Evolutionary conservation across 2,113 vertebrate species (phyloP).

Genomic region (Ochotona princeps): DNA sequence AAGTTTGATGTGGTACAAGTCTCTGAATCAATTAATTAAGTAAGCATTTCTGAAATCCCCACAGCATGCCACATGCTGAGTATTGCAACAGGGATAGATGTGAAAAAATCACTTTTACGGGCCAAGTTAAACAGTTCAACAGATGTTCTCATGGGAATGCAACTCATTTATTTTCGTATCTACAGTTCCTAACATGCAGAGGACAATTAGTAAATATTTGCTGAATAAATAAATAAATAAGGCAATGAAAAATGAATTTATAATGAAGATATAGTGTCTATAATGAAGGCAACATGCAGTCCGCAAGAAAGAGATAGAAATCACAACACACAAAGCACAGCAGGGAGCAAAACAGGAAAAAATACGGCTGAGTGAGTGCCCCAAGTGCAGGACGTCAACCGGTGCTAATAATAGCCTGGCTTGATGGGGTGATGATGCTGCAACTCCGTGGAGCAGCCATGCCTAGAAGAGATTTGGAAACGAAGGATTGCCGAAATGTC

Average conservation of each 20-base stretch:
- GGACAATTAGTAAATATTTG: not conserved
- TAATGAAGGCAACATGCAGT: not conserved
- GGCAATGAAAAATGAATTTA: not conserved
- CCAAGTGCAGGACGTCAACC: not conserved
- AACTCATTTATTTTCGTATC: constrained; percentile 5
- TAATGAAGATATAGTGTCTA: not conserved
- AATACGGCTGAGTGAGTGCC: not conserved
- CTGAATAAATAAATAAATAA: not conserved
- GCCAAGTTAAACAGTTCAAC: not conserved
- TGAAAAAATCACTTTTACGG: not conserved
- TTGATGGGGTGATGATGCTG: not conserved
- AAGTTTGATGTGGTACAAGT: not conserved
- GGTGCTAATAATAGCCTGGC: not conserved
- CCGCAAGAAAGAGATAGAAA: not conserved
- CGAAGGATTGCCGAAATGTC: not conserved
- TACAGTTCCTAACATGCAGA: not conserved
- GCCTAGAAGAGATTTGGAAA: not conserved
- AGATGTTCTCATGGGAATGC: not conserved
- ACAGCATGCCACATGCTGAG: too few relatives aligned
- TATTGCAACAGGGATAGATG: not conserved
- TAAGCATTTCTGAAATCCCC: not conserved
- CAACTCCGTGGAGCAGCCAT: not conserved
- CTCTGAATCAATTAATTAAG: not conserved
- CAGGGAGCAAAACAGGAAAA: not conserved
- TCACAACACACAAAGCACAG: not conserved